Percentiles rank a stretch among this genome's conserved stretches.
Conservation (phyloP, 2,797 vertebrate species). For the Falco novaeseelandiae region DNA sequence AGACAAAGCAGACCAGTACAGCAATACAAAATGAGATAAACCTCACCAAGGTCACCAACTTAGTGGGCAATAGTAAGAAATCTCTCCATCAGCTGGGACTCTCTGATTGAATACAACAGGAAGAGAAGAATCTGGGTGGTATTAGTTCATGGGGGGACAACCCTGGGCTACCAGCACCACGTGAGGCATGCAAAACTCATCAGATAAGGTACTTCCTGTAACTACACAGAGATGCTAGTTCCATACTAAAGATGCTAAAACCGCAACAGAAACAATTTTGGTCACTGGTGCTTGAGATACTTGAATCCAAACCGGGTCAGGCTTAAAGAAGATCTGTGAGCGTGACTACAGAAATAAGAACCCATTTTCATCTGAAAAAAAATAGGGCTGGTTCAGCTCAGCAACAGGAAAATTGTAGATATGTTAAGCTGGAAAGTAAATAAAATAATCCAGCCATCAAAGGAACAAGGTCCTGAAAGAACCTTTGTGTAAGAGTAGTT, state of each 20-base stretch:
- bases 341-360: not conserved
- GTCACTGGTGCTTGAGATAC: not conserved
- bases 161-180: not conserved
- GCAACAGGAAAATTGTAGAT: not conserved
- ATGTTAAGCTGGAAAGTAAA: not conserved
- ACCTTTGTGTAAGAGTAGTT: not conserved
- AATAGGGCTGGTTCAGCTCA: not conserved
- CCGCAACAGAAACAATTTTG: not conserved
- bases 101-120: not conserved
- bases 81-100: not conserved
- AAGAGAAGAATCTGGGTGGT: not conserved
- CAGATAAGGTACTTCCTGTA: not conserved
- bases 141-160: not conserved
- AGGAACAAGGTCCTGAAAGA: not conserved
- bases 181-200: not conserved
- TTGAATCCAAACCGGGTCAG: not conserved
- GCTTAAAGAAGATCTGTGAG: not conserved
- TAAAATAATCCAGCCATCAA: not conserved
- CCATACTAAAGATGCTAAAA: not conserved
- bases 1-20: not conserved
- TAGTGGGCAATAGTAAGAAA: not conserved
- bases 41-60: not conserved
- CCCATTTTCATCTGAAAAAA: not conserved
- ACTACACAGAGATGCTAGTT: not conserved
- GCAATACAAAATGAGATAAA: not conserved